These are phyloP conservation scores for Petrocephalus sullivani DNA, from an alignment of 2,797 vertebrate species.

Conservation along the genomic window DNA sequence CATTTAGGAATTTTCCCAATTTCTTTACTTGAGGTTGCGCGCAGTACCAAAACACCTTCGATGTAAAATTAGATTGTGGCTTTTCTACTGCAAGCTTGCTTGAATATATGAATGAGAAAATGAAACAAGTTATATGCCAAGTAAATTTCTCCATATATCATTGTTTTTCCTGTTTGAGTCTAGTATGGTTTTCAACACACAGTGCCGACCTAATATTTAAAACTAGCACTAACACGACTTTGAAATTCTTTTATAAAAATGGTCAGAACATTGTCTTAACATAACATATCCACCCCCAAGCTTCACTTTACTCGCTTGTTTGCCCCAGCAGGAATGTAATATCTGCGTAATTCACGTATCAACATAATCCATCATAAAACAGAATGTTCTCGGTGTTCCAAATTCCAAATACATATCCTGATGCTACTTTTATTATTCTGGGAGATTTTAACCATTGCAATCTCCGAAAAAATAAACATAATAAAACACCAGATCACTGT, in stretches of 20 bases:
- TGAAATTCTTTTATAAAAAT: not conserved
- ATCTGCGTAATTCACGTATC: not conserved
- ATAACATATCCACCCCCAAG: not conserved
- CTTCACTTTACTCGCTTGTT: not conserved
- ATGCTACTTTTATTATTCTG: too few species aligned
- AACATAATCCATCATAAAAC: not conserved
- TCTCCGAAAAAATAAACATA: too few species aligned
- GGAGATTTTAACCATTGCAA: too few species aligned
- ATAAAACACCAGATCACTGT: too few species aligned
- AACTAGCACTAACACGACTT: not conserved
- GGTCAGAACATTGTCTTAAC: not conserved
- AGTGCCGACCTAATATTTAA: not conserved
- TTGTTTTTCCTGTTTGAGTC: not conserved
- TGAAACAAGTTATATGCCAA: not conserved
- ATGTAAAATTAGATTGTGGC: not conserved
- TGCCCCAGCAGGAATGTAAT: not conserved
- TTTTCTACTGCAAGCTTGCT: not conserved
- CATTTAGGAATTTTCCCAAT: not conserved
- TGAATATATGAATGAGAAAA: not conserved
- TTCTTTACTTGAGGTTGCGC: not conserved
- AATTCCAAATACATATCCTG: not conserved
- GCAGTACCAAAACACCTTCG: not conserved
- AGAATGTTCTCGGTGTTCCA: not conserved
- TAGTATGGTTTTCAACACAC: not conserved
- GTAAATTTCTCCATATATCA: not conserved